Base-by-base conservation (phyloP, 2,888 invertebrate genomes). In the Apoda limacodes region DNA sequence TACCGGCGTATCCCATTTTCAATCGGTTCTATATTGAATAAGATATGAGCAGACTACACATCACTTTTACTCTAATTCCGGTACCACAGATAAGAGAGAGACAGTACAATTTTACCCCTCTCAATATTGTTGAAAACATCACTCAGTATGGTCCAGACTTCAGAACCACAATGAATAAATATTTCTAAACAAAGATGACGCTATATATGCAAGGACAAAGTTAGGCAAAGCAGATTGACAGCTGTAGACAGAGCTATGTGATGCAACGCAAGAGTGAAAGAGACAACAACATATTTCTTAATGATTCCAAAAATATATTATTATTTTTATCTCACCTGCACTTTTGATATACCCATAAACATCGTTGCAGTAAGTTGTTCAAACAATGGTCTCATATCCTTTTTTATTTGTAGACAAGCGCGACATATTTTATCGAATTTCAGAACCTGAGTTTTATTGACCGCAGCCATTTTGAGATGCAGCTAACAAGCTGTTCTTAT, bases 331-430 rank as follows among this genome's bases (percentile, higher is more conserved):
- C 67, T 78, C 65, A 83, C 85, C 65, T 82, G 80, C 42, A 86
- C 82, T 59, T 82, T 83, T 34, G 85, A 82, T 61, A 84, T 85
- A 42, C 83, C 84, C 85, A 85, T 85, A 45, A 86, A 48, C 86
- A 86, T 86, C 42, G 85, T 84, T 10, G 86, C 84, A 22, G 86
- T 83, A 41, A 85, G 82, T 55, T 85, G 86, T 43, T 84, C 84
- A 50, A 86, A 86, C 36, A 86, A 55, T 14, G 86, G 86, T 45
- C 85, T 69, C 85, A 86, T 85, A 50, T 86, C 86, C 53, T 85
- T 85, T 52, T 86, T 86, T 46, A 83, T 75, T 43, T 82, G 81
- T 50, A 86, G 70, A 61, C 86, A 86, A 29, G 85, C 82, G 12
- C 86, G 82, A 60, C 86, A 86, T 51, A 86, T 83, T 69, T 85